Conservation (phyloP, 2,113 vertebrate genomes). For the Lampris incognitus region DNA sequence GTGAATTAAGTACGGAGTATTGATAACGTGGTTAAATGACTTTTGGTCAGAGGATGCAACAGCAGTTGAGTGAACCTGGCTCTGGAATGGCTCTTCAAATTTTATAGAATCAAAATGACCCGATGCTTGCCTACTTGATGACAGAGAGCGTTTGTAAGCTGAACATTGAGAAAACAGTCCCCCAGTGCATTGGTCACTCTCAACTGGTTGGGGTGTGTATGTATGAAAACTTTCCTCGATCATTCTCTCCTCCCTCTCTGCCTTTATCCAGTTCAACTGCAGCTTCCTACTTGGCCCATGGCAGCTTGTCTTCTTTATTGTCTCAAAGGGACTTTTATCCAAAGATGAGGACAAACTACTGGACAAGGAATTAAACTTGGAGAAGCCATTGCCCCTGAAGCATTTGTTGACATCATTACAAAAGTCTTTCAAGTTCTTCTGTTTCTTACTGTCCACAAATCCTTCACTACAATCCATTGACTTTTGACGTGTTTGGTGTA, state of each 20-base stretch:
- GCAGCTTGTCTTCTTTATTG: conserved; percentile 86
- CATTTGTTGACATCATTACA: conserved; percentile 75
- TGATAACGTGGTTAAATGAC: conserved; percentile 82
- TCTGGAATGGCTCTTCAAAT: conserved; percentile 79
- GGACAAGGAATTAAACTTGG: conserved; percentile 85
- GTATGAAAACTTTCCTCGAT: conserved; percentile 83
- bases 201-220: conserved; percentile 83
- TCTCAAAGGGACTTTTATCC: conserved; percentile 85
- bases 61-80: conserved; percentile 78
- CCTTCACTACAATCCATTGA: conserved; percentile 86
- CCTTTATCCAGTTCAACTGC: conserved; percentile 86
- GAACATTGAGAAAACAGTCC: conserved; percentile 87
- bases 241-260: conserved; percentile 80
- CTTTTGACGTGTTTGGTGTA: conserved; percentile 80
- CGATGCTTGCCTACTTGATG: conserved; percentile 82
- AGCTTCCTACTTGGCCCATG: conserved; percentile 84
- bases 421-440: conserved; percentile 85
- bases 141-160: conserved; percentile 87
- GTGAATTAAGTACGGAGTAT: conserved; percentile 84
- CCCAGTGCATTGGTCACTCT: conserved; percentile 85
- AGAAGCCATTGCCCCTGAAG: conserved; percentile 81
- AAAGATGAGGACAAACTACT: conserved; percentile 85
- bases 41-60: conserved; percentile 84
- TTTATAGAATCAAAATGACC: conserved; percentile 83
- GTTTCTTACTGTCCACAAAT: conserved; percentile 86